These are phyloP conservation scores for Myopa testacea DNA, from an alignment of 2,888 invertebrate species.

Conservation along the genomic window DNA sequence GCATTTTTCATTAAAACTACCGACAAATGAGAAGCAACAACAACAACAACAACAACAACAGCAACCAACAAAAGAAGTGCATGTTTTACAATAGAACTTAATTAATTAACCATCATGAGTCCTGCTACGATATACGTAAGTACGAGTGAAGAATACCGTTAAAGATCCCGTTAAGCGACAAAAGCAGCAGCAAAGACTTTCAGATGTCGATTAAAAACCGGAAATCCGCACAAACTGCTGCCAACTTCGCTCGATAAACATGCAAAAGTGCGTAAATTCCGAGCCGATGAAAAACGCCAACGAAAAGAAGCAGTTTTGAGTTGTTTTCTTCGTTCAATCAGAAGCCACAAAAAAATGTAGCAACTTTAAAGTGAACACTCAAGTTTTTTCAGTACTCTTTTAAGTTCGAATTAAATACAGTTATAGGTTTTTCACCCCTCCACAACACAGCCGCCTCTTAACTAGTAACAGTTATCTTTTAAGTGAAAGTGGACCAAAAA, in stretches of 20 bases:
- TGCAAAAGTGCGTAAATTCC: constrained; percentile 13
- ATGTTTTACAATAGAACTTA: neutral
- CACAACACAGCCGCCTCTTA: neutral
- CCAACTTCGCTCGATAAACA: neutral
- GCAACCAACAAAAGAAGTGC: neutral
- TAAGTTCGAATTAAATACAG: neutral
- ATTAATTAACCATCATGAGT: neutral
- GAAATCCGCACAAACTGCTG: too few relatives aligned
- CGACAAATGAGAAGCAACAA: neutral
- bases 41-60: neutral
- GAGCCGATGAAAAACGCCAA: neutral
- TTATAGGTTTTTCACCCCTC: neutral
- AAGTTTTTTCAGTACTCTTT: neutral
- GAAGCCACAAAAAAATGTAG: constrained; percentile 13
- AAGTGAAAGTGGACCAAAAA: constrained; percentile 18
- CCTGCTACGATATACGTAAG: neutral
- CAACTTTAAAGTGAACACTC: constrained; percentile 1
- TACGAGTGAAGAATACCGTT: neutral
- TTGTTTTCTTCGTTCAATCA: neutral
- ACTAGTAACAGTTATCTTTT: neutral
- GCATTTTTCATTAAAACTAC: constrained; percentile 20
- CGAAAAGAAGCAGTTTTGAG: neutral
- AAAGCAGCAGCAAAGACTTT: neutral
- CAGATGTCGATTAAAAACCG: too few relatives aligned
- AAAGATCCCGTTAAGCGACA: too few relatives aligned